These are phyloP conservation scores for Porites evermanni DNA, from an alignment of 92 coral and sea anemone species.

Conservation along the genomic window DNA sequence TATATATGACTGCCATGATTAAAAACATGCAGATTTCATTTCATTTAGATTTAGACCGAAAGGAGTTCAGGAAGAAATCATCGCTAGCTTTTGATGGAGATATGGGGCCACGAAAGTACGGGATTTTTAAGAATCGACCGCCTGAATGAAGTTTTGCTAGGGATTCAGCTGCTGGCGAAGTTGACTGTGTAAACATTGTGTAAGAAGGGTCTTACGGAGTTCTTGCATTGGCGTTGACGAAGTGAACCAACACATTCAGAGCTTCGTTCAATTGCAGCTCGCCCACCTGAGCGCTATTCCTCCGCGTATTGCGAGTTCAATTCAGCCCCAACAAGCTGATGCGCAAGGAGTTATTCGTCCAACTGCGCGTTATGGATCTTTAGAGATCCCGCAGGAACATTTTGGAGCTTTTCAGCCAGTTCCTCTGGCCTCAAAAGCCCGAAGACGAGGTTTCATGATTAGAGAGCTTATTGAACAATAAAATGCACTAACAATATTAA, in stretches of 20 bases:
- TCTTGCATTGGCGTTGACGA: constrained; percentile 13
- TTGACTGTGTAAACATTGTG: no score
- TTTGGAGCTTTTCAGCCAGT: constrained; percentile 41
- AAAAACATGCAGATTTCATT: no score
- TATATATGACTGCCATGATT: no score
- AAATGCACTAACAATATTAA: not conserved
- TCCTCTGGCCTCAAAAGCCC: constrained; percentile 28
- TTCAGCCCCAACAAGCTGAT: constrained; percentile 3
- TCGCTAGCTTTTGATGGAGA: no score
- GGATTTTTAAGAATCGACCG: no score
- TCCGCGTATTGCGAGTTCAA: constrained; percentile 5
- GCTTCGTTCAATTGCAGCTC: not conserved
- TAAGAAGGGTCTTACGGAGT: no score
- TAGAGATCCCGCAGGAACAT: constrained; percentile 26
- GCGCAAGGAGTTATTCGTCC: constrained; percentile 16
- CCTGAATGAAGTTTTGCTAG: no score
- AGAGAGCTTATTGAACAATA: constrained; percentile 51
- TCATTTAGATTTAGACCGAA: no score
- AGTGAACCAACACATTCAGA: constrained; percentile 5
- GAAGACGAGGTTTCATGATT: constrained; percentile 55
- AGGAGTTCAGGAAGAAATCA: no score
- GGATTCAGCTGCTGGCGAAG: no score
- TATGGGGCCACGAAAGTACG: no score
- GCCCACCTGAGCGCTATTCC: constrained; percentile 4
- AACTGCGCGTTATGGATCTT: constrained; percentile 19